phyloP scores from a whole-genome alignment of 2,797 vertebrate species.

The Bryconaethiops microstoma region DNA sequence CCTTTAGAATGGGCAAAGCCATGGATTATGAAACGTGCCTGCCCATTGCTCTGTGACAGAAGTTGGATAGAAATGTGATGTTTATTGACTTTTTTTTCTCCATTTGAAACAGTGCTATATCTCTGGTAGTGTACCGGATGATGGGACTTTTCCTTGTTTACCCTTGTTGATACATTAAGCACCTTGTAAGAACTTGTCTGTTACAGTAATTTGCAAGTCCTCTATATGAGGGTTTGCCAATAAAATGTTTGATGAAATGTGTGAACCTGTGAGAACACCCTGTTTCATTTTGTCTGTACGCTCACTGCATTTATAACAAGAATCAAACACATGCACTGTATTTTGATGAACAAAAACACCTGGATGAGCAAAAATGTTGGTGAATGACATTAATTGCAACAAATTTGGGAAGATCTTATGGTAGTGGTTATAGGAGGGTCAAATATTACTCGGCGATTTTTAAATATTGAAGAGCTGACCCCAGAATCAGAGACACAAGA shows the following conservation, averaged over 20 bases:
- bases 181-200: background rate
- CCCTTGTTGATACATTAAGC: background rate
- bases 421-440: background rate
- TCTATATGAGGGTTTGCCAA: background rate
- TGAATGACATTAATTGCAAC: background rate
- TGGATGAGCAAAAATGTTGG: background rate
- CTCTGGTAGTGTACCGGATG: background rate
- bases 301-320: background rate
- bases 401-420: constrained; percentile 1
- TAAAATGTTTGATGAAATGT: background rate
- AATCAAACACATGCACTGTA: background rate
- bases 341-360: constrained; percentile 7
- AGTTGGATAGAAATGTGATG: background rate
- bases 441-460: background rate
- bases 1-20: background rate
- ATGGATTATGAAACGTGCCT: background rate
- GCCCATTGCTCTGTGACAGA: background rate
- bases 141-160: background rate
- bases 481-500: background rate
- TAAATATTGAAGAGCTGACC: background rate
- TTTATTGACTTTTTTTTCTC: background rate
- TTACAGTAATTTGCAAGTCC: background rate
- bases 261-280: background rate
- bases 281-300: background rate
- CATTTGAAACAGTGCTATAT: background rate